These are phyloP conservation scores for Drosophila yakuba DNA, from an alignment of 1,140 invertebrate species.

Conservation along the genomic window DNA sequence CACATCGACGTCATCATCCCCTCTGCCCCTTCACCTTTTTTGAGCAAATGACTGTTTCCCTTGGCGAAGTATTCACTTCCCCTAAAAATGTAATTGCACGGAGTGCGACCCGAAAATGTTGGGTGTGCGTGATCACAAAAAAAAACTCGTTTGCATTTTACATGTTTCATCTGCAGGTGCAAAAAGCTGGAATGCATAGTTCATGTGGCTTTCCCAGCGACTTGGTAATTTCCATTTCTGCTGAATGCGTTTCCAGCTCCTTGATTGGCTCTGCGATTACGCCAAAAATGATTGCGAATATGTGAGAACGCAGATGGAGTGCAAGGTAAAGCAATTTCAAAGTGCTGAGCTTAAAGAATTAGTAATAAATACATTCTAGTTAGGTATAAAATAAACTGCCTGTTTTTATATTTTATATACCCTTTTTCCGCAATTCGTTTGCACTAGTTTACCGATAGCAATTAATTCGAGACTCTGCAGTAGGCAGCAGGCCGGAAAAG, in stretches of 20 bases:
- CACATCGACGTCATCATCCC: constrained; percentile 6
- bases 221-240: constrained; percentile 33
- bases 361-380: not conserved
- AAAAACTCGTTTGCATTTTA: constrained; percentile 73
- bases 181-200: constrained; percentile 43
- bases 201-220: constrained; percentile 48
- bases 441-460: not conserved
- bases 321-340: constrained; percentile 3
- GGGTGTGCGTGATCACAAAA: constrained; percentile 54
- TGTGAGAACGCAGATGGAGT: not conserved
- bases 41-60: constrained; percentile 32
- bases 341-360: too few relatives aligned
- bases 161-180: constrained; percentile 58
- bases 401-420: too few relatives aligned
- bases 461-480: not conserved
- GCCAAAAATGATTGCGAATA: constrained; percentile 15
- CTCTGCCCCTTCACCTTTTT: not conserved
- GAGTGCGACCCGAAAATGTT: constrained; percentile 24
- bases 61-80: constrained; percentile 56
- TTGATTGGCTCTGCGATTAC: constrained; percentile 29
- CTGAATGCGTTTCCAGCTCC: constrained; percentile 18
- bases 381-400: too few relatives aligned
- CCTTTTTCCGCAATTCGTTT: not conserved
- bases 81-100: constrained; percentile 53
- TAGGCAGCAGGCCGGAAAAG: not conserved